Evolutionary conservation across 2,113 vertebrate species (phyloP).

Genomic region (Bos taurus): ARS-UCD2.0 NC_037330.1:106329501-106330000

Average conservation of each 20-base stretch:
- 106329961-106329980: slow-evolving; percentile 93
- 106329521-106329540: neutral
- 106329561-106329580: neutral
- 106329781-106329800: fast-evolving
- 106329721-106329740: neutral
- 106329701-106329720: neutral
- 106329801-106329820: neutral
- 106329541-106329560: neutral
- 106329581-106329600: neutral
- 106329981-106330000: slow-evolving; percentile 95
- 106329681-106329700: slow-evolving; percentile 47
- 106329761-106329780: neutral
- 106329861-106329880: neutral
- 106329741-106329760: neutral
- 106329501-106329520: neutral
- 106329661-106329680: neutral
- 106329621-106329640: neutral
- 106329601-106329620: neutral
- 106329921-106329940: neutral
- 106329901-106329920: neutral
- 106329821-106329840: neutral
- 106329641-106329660: neutral
- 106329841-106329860: too few species aligned
- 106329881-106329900: fast-evolving
- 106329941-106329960: neutral